phyloP scores from a whole-genome alignment of 2,888 invertebrate genomes.

The Acanthococcus lagerstroemiae region DNA sequence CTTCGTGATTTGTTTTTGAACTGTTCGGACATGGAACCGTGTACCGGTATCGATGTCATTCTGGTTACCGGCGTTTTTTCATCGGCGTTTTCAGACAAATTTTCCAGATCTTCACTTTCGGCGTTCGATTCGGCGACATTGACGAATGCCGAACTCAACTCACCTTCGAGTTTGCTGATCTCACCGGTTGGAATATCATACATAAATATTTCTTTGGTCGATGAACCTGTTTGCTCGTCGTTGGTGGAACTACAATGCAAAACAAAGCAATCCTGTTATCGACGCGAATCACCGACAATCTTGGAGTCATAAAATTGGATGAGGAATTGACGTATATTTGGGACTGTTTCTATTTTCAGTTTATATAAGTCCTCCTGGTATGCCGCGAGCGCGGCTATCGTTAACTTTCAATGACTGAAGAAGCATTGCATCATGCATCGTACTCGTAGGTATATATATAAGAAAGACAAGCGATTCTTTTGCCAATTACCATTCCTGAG shows the following conservation, averaged over 20 bases:
- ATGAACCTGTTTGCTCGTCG: constrained; percentile 39
- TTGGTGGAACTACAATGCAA: constrained; percentile 25
- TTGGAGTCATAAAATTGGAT: too few species aligned
- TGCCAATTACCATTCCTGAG: too few species aligned
- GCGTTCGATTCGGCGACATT: constrained; percentile 80
- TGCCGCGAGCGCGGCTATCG: too few species aligned
- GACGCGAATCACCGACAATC: too few species aligned
- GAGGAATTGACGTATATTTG: too few species aligned
- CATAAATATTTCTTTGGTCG: constrained; percentile 74
- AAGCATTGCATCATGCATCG: too few species aligned
- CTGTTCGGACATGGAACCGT: constrained; percentile 16
- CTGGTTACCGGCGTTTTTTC: constrained; percentile 28
- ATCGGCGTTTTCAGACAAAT: constrained; percentile 35
- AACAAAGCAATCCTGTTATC: too few species aligned
- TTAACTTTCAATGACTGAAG: too few species aligned
- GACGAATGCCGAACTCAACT: constrained; percentile 72
- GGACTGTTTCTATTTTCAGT: too few species aligned
- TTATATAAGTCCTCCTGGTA: too few species aligned
- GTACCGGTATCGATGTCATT: constrained; percentile 25
- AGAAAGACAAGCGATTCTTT: too few species aligned
- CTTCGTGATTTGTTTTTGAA: constrained; percentile 10
- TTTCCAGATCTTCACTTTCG: constrained; percentile 48
- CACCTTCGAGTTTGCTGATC: constrained; percentile 68
- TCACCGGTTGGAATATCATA: constrained; percentile 65
- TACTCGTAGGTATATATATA: too few species aligned